Base-by-base conservation (phyloP, 1,140 invertebrate species). In the Megathymus violae region DNA sequence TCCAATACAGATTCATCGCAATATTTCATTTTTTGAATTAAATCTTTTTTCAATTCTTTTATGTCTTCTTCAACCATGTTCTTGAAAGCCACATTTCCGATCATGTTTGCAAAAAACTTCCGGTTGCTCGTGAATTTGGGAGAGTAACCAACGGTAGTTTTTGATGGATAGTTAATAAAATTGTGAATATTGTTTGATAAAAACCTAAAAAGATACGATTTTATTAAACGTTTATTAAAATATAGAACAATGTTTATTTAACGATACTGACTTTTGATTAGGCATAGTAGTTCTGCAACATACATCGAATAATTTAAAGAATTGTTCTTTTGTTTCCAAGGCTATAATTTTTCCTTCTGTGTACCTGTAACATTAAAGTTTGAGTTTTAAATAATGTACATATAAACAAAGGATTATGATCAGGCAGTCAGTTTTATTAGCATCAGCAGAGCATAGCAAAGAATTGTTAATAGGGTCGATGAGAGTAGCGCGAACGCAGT, bases 81-180 rank as follows among this genome's bases (percentile, higher is more conserved):
- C 62, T 79, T 80, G 48, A 86, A 88, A 4, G 62, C 66, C 0
- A 68, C 44, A 13, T 75, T 77, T 11, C 48, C 71, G 22, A 88
- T 74, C 54, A 88, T 67, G 61, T 88, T 88, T 15, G 80, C 80
- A 17, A 88, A 85, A 67, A 84, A 88, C 36, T 80, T 82, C 43
- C 82, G 62, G 48, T 88, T 87, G 15, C 41, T 75, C 7, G 79
- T 85, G 63, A 85, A 85, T 62, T 70, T 75, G 9, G 78, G 76
- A 17, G 76, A 74, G 44, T 74, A 74, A 9, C 84, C 84, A 22
- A 87, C 80, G 4, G 86, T 89, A 1, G 84, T 85, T 73, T 79
- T 84, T 2, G 80, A 78, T 40, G 72, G 77, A 11, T 71, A 71
- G 48, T 82, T 82, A 0, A 88, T 67, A 38, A 69, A 88, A 46